phyloP scores from a whole-genome alignment of 2,797 vertebrate genomes.

The Galago senegalensis region DNA sequence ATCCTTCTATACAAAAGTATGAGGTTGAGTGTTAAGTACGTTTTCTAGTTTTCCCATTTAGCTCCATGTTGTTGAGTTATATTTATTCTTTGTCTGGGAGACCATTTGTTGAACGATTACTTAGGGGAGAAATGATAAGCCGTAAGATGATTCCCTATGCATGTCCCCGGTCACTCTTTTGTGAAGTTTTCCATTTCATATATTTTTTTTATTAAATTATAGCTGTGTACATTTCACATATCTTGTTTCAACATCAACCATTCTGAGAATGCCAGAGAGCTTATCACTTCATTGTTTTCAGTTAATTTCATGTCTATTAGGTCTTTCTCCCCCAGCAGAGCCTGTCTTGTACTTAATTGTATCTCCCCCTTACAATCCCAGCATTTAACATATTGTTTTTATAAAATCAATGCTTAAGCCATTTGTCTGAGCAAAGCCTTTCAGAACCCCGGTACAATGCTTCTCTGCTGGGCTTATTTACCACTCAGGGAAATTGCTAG shows the following conservation, averaged over 20 bases:
- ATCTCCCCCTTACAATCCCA: background rate
- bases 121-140: background rate
- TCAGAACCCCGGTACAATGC: background rate
- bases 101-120: constrained; percentile 24
- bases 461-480: constrained; percentile 16
- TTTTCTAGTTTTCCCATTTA: constrained; percentile 41
- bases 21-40: background rate
- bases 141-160: background rate
- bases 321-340: background rate
- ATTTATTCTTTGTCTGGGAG: constrained; percentile 52
- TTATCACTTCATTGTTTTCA: constrained; percentile 31
- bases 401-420: constrained; percentile 6
- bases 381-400: constrained; percentile 56
- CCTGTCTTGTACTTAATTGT: background rate
- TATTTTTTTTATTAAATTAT: background rate
- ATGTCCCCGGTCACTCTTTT: background rate
- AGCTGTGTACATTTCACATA: background rate
- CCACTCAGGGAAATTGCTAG: background rate
- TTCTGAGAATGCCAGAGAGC: constrained; percentile 36
- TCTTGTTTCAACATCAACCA: constrained; percentile 15
- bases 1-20: background rate
- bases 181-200: constrained; percentile 3
- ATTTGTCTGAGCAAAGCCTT: background rate
- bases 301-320: constrained; percentile 20
- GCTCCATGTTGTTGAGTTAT: constrained; percentile 28